Base-by-base conservation (phyloP, 2,888 invertebrate species). In the Perithous albicinctus region DNA sequence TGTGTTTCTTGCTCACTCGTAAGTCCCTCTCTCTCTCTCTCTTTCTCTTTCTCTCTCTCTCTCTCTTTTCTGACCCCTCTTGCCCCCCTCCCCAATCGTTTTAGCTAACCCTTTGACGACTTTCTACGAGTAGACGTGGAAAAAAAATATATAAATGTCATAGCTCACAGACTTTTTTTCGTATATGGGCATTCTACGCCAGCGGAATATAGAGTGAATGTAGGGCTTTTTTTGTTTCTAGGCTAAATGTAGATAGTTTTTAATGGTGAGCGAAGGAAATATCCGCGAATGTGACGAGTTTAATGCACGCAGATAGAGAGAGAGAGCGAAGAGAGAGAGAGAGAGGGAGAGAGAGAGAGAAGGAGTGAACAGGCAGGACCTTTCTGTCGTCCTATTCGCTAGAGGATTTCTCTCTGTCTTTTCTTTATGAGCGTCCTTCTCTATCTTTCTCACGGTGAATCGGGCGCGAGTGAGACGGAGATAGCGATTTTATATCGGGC, bases 1-100 rank as follows among this genome's bases (percentile, higher is more conserved):
- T 75, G 51, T 74, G 78, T 63, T 59, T 73, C 51, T 73, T 64
- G 51, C 70, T 82, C 79, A 56, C 72, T 78, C 63, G 75, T 77
- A 64, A 59, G 73, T 83, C 67, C 81, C 64, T 72, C 64, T 48
- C 43, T 46, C 32, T 72, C n/a, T n/a, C 72, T 81, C 77, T 66
- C 76, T 61, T 20, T 63, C 81, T 54, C 77, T 32, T 54, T 29
- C 69, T 43, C 63, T 38, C 54, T 73, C 46, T 41, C 67, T 67
- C 43, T 32, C 59, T n/a, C n/a, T n/a, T n/a, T n/a, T 59, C 64
- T 46, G 61, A 10, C 23, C 20, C 29, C 41, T 59, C 41, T 43
- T n/a, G 10, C 18, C 48, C 18, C 48, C 38, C 48, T 73, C 35
- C 15, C 69, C 70, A 69, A 15, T 69, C 67, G 61, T 46, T 67